Evolutionary conservation across 2,888 invertebrate species (phyloP).

Genomic region (Bruchidius siliquastri): DNA sequence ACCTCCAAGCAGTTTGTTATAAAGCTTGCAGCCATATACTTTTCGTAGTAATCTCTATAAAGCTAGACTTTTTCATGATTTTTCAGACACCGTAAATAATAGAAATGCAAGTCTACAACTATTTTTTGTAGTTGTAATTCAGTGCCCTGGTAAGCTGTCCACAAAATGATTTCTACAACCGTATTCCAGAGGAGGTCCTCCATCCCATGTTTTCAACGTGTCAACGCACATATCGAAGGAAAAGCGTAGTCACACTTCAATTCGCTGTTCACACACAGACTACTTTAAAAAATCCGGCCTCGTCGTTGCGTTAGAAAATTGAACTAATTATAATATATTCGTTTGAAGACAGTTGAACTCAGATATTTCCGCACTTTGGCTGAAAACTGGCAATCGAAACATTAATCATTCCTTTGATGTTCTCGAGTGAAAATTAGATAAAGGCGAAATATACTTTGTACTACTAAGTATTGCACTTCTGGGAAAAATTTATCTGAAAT

Average conservation of each 20-base stretch:
- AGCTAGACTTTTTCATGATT: too few relatives aligned
- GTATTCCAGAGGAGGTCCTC: too few relatives aligned
- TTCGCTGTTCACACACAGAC: neutral
- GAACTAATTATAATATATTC: neutral
- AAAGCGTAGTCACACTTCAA: neutral
- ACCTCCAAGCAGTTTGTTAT: too few relatives aligned
- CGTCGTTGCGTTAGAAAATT: neutral
- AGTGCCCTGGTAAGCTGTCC: too few relatives aligned
- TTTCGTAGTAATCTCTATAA: too few relatives aligned
- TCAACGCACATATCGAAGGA: neutral
- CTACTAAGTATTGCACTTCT: neutral
- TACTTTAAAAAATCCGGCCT: neutral
- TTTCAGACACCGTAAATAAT: too few relatives aligned
- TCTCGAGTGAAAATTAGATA: neutral
- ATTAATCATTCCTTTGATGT: neutral
- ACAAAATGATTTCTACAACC: too few relatives aligned
- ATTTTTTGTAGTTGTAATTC: too few relatives aligned
- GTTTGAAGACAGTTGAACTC: neutral
- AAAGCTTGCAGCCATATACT: too few relatives aligned
- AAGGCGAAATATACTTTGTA: neutral
- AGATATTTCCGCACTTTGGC: neutral
- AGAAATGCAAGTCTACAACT: too few relatives aligned
- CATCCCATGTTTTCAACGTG: too few relatives aligned
- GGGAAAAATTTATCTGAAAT: neutral
- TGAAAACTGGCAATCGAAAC: neutral